Percentiles rank a stretch among this genome's conserved stretches.
Evolutionary conservation across 2,888 invertebrate species (phyloP).

Genomic region (Julus scandinavius): DNA sequence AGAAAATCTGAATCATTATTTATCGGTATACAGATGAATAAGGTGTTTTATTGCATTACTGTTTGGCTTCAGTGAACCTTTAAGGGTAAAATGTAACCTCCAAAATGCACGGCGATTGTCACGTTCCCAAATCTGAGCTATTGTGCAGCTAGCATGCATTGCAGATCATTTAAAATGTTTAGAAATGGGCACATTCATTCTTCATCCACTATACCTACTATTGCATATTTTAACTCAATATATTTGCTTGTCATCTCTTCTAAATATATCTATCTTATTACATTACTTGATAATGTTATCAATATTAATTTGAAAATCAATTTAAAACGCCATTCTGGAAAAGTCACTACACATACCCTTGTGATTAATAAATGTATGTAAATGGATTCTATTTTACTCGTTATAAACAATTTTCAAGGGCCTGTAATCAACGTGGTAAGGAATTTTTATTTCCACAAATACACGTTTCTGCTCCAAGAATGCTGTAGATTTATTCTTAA

Average conservation of each 20-base stretch:
- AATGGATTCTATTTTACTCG: too few relatives aligned
- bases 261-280: not conserved
- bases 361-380: too few relatives aligned
- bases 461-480: too few relatives aligned
- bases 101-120: not conserved
- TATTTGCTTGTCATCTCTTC: not conserved
- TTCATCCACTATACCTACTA: not conserved
- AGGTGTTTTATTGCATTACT: not conserved
- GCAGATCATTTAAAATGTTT: not conserved
- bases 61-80: not conserved
- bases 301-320: too few relatives aligned
- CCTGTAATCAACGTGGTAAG: too few relatives aligned
- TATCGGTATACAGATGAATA: not conserved
- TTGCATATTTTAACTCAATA: not conserved
- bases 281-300: too few relatives aligned
- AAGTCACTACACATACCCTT: too few relatives aligned
- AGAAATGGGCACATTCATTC: not conserved
- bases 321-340: too few relatives aligned
- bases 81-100: not conserved
- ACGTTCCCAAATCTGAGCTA: not conserved
- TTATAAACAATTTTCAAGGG: too few relatives aligned
- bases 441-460: too few relatives aligned
- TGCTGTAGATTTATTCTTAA: not conserved
- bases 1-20: not conserved
- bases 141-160: not conserved